phyloP scores from a whole-genome alignment of 2,888 invertebrate species.

The Portevinia maculata region DNA sequence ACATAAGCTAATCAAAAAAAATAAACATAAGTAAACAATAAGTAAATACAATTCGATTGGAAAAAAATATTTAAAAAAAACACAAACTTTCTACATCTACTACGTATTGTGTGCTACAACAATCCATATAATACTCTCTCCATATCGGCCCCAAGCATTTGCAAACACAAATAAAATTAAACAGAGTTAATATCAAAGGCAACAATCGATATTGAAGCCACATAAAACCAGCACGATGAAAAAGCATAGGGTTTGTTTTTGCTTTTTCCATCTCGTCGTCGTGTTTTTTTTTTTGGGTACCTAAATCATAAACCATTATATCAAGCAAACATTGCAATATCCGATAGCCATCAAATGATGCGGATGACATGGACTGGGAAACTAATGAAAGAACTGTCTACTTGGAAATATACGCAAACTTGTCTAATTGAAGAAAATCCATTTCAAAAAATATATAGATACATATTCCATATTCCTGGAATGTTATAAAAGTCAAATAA shows the following conservation, averaged over 20 bases:
- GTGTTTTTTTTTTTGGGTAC: not conserved
- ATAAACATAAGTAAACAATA: not conserved
- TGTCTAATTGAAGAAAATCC: constrained; percentile 41
- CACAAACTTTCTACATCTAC: not conserved
- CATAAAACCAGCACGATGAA: constrained; percentile 4
- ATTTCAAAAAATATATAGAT: constrained; percentile 6
- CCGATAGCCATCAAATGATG: constrained; percentile 41
- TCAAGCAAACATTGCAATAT: constrained; percentile 24
- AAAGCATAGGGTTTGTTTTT: constrained; percentile 48
- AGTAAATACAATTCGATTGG: not conserved
- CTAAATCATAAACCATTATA: constrained; percentile 44
- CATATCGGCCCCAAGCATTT: constrained; percentile 32
- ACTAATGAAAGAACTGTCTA: constrained; percentile 35
- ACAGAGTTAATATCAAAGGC: constrained; percentile 55
- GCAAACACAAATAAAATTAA: constrained; percentile 65
- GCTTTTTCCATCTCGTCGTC: constrained; percentile 29
- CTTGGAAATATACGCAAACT: constrained; percentile 43
- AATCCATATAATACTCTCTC: not conserved
- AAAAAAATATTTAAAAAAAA: constrained; percentile 23
- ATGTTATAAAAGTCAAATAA: constrained; percentile 39
- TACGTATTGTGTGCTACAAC: not conserved
- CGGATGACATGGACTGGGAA: constrained; percentile 66
- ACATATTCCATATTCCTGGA: not conserved
- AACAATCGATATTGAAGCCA: constrained; percentile 38
- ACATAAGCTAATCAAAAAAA: constrained; percentile 19